Evolutionary conservation across 1,140 invertebrate species (phyloP).

Genomic region (Dufourea novaeangliae): DNA sequence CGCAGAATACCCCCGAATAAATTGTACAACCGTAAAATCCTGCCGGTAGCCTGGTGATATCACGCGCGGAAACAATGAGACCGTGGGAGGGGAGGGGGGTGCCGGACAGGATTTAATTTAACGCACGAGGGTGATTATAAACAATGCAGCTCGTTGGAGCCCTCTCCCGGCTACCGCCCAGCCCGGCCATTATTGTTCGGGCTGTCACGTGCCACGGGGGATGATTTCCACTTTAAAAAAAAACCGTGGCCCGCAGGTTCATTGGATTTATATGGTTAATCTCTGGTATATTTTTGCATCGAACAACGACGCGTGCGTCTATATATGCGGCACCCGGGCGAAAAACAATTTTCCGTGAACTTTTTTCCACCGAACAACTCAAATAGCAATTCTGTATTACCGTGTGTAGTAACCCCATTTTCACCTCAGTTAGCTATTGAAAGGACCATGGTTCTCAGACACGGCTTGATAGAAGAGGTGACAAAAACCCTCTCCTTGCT

Average conservation of each 20-base stretch:
- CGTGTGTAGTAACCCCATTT: too few species aligned
- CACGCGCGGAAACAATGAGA: slow-evolving; percentile 47
- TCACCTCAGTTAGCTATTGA: too few species aligned
- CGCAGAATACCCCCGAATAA: slow-evolving; percentile 55
- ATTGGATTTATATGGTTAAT: slow-evolving; percentile 27
- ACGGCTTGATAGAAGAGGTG: too few species aligned
- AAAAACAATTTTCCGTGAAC: slow-evolving; percentile 39
- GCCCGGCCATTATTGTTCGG: slow-evolving; percentile 38
- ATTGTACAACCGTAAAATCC: slow-evolving; percentile 59
- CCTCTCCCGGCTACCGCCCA: neutral
- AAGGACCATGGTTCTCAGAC: too few species aligned
- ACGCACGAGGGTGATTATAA: slow-evolving; percentile 55
- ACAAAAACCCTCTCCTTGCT: too few species aligned
- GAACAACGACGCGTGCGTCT: too few species aligned
- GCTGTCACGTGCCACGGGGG: slow-evolving; percentile 25
- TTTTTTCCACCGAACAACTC: too few species aligned
- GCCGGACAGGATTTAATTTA: slow-evolving; percentile 49
- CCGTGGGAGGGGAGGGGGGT: neutral
- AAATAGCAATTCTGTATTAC: too few species aligned
- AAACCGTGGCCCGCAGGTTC: slow-evolving; percentile 41
- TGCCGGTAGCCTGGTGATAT: slow-evolving; percentile 31
- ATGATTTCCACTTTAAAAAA: slow-evolving; percentile 54
- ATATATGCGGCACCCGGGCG: neutral
- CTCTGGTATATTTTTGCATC: slow-evolving; percentile 28
- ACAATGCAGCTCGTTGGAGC: slow-evolving; percentile 49